Base-by-base conservation (phyloP, 1,140 invertebrate genomes). In the Andrena cerasifolii region DNA sequence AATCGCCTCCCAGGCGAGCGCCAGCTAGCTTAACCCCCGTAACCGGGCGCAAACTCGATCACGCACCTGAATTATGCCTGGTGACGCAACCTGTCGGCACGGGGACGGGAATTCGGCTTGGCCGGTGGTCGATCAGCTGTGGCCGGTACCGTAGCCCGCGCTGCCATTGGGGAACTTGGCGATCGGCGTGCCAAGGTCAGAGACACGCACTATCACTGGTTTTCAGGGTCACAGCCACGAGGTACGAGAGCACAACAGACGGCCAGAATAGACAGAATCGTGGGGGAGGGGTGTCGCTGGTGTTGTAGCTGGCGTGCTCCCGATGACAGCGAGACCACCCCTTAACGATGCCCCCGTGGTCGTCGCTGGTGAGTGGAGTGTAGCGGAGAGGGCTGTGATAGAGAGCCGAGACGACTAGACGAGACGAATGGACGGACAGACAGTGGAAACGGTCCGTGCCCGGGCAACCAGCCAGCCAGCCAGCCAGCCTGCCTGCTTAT, bases 401-500 rank as follows among this genome's bases (percentile, higher is more conserved):
- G 26, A 10, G 31, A 54, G 18, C 51, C 51, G 53, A 51, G 16
- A 40, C 28, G 26, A 65, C 36, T 56, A 74, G 31, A 18, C 49
- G 59, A 76, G 54, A 54, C 58, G 61, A 72, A 79, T 67, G 26
- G 62, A 74, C 40, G 51, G 51, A 83, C 66, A 71, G 49, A 75
- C 68, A 74, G 82, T 74, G 70, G 75, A 79, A 81, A 78, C 73
- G 72, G 79, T 75, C 76, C 78, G 78, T 82, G 83, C 85, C 85
- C 76, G 85, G 81, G 81, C 83, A 84, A 36, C 83, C 73, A 71
- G 62, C 61, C 62, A 71, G 62, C 61, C 62, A 75, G 79, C 73
- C 81, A 78, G 78, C 77, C 83, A 59, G 82, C 61, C 73, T 79
- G 79, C 63, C 78, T 76, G 80, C 72, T 86, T 86, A 83, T 84